A percentile compares a stretch with the other conserved stretches of the same genome.
These are phyloP conservation scores for Mormoops blainvillei DNA, from an alignment of 2,113 vertebrate genomes.

Conservation along the genomic window DNA sequence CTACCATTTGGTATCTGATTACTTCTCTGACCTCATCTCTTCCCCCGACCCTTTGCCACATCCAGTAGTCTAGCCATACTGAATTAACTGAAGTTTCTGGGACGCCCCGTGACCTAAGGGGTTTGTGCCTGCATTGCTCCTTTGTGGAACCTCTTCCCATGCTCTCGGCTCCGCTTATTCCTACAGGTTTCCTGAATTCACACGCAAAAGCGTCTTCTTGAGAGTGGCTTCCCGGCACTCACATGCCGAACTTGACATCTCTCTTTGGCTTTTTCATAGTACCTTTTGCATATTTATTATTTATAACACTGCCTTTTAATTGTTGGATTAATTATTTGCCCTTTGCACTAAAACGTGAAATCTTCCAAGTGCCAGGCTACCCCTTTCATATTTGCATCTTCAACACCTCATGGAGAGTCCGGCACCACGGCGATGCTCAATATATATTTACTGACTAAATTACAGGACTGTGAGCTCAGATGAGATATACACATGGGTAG, in stretches of 20 bases:
- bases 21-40: background rate
- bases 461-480: background rate
- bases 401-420: background rate
- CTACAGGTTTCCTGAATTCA: background rate
- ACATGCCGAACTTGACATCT: background rate
- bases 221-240: background rate
- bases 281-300: background rate
- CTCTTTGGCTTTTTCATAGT: background rate
- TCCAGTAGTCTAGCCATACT: background rate
- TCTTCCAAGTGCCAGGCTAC: background rate
- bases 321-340: background rate
- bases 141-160: background rate
- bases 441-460: background rate
- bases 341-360: background rate
- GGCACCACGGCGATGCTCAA: background rate
- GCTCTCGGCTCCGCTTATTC: background rate
- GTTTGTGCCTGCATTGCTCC: background rate
- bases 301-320: background rate
- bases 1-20: background rate
- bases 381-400: background rate
- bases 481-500: background rate
- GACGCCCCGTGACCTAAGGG: background rate
- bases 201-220: background rate
- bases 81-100: background rate
- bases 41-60: background rate